phyloP scores from a whole-genome alignment of 2,888 invertebrate genomes.

The Nemurella pictetii region DNA sequence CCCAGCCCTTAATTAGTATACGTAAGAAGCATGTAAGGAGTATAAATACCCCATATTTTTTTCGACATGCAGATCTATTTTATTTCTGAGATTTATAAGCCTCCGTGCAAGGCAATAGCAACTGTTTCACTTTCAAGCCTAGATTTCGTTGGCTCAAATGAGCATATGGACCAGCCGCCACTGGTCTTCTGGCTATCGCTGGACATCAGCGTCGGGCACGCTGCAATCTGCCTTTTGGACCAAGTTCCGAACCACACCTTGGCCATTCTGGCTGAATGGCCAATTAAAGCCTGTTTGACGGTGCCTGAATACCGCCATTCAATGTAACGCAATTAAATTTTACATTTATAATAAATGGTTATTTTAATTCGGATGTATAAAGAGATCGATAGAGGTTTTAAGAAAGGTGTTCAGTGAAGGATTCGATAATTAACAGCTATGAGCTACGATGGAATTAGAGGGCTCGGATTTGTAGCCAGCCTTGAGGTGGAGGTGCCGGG shows the following conservation, averaged over 20 bases:
- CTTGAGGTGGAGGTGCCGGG: background rate
- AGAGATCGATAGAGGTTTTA: background rate
- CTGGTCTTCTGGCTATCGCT: background rate
- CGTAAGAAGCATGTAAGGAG: too few species aligned
- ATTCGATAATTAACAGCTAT: background rate
- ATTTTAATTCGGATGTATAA: background rate
- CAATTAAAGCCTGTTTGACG: background rate
- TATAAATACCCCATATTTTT: too few species aligned
- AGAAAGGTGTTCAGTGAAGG: background rate
- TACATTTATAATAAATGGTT: background rate
- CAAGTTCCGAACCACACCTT: background rate
- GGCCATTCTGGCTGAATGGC: background rate
- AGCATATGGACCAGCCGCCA: background rate
- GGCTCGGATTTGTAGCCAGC: too few species aligned
- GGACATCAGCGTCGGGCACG: background rate
- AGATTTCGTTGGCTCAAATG: background rate
- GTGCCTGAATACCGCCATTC: background rate
- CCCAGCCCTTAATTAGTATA: too few species aligned
- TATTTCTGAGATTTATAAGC: too few species aligned
- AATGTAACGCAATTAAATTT: background rate
- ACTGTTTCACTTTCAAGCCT: background rate
- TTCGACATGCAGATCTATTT: too few species aligned
- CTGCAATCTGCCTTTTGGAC: background rate
- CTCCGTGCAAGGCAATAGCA: too few species aligned
- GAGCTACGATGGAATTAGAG: background rate